Conservation (phyloP, 2,888 invertebrate genomes). For the Microplitis deprimator region DNA sequence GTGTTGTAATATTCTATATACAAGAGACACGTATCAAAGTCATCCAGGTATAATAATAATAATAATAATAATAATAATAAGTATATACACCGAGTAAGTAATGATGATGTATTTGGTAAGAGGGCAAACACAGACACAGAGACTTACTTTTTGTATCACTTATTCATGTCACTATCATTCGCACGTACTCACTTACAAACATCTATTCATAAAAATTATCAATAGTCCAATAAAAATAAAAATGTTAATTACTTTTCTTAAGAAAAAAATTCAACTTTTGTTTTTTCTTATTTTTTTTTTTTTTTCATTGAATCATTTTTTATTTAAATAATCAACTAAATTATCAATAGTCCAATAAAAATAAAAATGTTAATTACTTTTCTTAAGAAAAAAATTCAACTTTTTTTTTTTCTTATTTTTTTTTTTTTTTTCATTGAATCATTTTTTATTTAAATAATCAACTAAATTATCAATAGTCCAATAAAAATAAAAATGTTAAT, state of each 20-base stretch:
- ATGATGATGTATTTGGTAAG: constrained; percentile 2
- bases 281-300: neutral
- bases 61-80: constrained; percentile 39
- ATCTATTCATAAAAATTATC: neutral
- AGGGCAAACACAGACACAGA: constrained; percentile 5
- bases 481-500: too few species aligned
- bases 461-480: neutral
- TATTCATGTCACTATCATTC: constrained; percentile 26
- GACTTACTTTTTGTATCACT: constrained; percentile 20
- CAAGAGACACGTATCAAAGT: constrained; percentile 41
- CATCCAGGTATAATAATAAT: constrained; percentile 49
- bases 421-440: neutral
- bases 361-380: too few species aligned
- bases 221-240: too few species aligned
- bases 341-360: neutral
- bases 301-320: neutral
- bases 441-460: too few species aligned
- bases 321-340: neutral
- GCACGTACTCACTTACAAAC: constrained; percentile 1
- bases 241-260: neutral
- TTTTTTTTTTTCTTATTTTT: neutral
- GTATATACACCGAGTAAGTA: constrained; percentile 18
- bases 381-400: neutral
- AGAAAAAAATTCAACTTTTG: neutral
- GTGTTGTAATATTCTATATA: neutral